Evolutionary conservation across 2,113 vertebrate genomes (phyloP).

Genomic region (Cochlearius cochlearius): DNA sequence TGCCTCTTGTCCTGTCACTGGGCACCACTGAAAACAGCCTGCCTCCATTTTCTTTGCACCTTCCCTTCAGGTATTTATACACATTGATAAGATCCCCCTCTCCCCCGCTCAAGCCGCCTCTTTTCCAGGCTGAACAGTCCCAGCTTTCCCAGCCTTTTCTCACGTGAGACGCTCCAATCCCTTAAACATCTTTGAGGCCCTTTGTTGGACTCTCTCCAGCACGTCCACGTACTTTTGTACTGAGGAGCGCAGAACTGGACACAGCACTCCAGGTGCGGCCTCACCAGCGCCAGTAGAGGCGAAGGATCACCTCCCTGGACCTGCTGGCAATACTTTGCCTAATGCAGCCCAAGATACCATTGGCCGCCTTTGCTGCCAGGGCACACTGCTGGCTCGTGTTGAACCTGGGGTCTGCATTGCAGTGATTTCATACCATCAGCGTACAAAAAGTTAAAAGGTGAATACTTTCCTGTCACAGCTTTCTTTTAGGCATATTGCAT

Average conservation of each 20-base stretch:
- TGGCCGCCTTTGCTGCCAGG: neutral
- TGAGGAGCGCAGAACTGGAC: neutral
- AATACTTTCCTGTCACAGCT: neutral
- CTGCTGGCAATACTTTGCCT: neutral
- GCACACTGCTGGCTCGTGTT: neutral
- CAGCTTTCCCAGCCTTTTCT: neutral
- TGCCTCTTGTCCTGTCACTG: neutral
- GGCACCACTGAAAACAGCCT: neutral
- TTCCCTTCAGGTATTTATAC: neutral
- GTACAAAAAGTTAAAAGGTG: neutral
- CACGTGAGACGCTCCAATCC: neutral
- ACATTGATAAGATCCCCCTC: neutral
- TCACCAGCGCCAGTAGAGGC: neutral
- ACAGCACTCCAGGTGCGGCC: neutral
- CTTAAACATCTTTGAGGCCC: neutral
- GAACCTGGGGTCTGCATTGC: neutral
- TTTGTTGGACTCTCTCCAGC: neutral
- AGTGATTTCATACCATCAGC: accelerated
- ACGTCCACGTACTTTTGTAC: neutral
- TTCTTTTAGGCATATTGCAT: neutral
- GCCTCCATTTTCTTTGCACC: neutral
- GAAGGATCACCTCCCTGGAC: neutral
- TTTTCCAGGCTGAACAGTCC: neutral
- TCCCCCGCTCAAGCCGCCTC: neutral
- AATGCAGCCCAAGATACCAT: neutral